phyloP scores from a whole-genome alignment of 2,888 invertebrate species.

The Trissolcus brochymenae region DNA sequence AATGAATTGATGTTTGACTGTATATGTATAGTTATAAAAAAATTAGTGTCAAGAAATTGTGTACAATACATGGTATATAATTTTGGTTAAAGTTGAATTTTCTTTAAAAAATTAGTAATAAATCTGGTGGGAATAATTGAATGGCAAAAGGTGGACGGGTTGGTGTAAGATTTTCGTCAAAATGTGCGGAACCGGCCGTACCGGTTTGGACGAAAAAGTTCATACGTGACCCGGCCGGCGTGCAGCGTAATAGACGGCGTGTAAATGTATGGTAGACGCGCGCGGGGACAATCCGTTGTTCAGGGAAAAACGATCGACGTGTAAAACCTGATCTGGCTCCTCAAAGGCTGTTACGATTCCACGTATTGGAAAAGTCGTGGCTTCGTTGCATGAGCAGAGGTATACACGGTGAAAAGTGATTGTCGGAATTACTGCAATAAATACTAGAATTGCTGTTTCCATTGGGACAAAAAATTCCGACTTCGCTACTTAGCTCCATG shows the following conservation, averaged over 20 bases:
- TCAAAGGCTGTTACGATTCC: slow-evolving; percentile 64
- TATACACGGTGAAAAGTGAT: slow-evolving; percentile 55
- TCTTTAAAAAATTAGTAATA: background rate
- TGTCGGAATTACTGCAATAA: slow-evolving; percentile 52
- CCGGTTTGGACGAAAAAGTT: slow-evolving; percentile 70
- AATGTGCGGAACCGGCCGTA: slow-evolving; percentile 64
- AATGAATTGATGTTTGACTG: too few relatives aligned
- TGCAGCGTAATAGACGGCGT: slow-evolving; percentile 43
- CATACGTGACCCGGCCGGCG: slow-evolving; percentile 65
- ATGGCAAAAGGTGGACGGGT: slow-evolving; percentile 11
- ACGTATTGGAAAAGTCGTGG: slow-evolving; percentile 57
- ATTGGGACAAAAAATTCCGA: slow-evolving; percentile 41
- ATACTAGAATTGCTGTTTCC: slow-evolving; percentile 53
- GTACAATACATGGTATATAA: too few relatives aligned
- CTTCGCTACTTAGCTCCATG: slow-evolving; percentile 34
- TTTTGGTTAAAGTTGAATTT: too few relatives aligned
- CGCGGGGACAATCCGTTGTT: slow-evolving; percentile 58
- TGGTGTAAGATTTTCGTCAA: slow-evolving; percentile 45
- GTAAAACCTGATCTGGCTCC: slow-evolving; percentile 67
- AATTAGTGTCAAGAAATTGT: too few relatives aligned
- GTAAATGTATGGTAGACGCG: slow-evolving; percentile 45
- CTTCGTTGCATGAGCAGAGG: slow-evolving; percentile 45
- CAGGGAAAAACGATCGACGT: slow-evolving; percentile 60
- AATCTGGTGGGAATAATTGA: background rate
- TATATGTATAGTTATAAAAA: too few relatives aligned